phyloP scores from a whole-genome alignment of 35 echinoderm and acorn worm genomes.

The Lytechinus pictus region DNA sequence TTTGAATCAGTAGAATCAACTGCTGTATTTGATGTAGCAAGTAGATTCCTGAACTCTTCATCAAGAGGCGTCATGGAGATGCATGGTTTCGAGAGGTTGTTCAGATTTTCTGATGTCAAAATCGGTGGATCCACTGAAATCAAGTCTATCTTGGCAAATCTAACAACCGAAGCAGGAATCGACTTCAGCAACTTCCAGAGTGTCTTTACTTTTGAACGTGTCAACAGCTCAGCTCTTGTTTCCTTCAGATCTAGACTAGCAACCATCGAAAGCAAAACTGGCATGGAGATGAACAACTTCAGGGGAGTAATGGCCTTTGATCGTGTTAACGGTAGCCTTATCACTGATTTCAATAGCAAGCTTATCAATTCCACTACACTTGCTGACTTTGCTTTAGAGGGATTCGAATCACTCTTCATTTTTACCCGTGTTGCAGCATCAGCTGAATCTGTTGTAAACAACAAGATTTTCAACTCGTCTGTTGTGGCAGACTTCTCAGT shows the following conservation, averaged over 20 bases:
- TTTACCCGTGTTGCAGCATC: slow-evolving; percentile 51
- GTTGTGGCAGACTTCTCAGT: background rate
- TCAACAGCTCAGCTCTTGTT: slow-evolving; percentile 58
- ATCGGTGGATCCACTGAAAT: background rate
- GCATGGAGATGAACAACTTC: slow-evolving; percentile 61
- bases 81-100: slow-evolving; percentile 28
- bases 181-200: slow-evolving; percentile 56
- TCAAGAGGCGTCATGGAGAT: slow-evolving; percentile 19
- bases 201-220: slow-evolving; percentile 57
- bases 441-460: background rate
- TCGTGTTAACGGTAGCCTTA: slow-evolving; percentile 54
- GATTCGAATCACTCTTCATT: slow-evolving; percentile 44
- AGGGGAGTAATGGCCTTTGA: slow-evolving; percentile 49
- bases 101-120: slow-evolving; percentile 31
- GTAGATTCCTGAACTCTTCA: slow-evolving; percentile 24
- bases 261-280: slow-evolving; percentile 29
- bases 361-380: background rate
- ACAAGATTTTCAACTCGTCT: background rate
- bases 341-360: slow-evolving; percentile 36
- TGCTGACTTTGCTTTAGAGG: slow-evolving; percentile 46
- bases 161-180: slow-evolving; percentile 51
- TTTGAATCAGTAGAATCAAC: slow-evolving; percentile 18
- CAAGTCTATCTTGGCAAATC: slow-evolving; percentile 48
- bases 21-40: slow-evolving; percentile 3
- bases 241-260: slow-evolving; percentile 48